These are phyloP conservation scores for Eulemur rubriventer DNA, from an alignment of 2,797 vertebrate species.

Conservation along the genomic window DNA sequence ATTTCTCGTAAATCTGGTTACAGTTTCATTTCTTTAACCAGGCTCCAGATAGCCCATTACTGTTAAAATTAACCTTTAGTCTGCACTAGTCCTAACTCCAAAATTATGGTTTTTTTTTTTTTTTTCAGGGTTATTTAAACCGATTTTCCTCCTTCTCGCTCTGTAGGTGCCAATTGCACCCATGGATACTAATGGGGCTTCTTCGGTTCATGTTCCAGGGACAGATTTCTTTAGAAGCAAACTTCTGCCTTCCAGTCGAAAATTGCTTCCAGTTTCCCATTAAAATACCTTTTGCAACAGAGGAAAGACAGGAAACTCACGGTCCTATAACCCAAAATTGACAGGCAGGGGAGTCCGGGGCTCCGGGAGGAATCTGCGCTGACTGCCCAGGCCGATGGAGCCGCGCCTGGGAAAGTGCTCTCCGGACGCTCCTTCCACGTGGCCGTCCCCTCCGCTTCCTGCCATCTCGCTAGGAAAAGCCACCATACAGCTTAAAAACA, in stretches of 20 bases:
- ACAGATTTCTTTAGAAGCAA: slow-evolving; percentile 40
- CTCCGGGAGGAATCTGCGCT: not conserved
- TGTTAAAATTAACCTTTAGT: not conserved
- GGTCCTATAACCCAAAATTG: not conserved
- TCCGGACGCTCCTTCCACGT: accelerated
- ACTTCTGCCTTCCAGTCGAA: not conserved
- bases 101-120: not conserved
- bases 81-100: not conserved
- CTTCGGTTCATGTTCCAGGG: not conserved
- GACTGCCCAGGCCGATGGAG: not conserved
- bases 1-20: not conserved
- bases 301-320: not conserved
- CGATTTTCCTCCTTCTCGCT: accelerated
- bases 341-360: not conserved
- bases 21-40: not conserved
- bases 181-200: not conserved
- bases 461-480: not conserved
- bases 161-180: not conserved
- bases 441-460: not conserved
- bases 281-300: not conserved
- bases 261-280: slow-evolving; percentile 46
- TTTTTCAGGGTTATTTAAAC: not conserved
- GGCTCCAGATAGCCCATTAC: not conserved
- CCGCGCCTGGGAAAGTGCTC: not conserved
- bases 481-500: not conserved